Percentiles rank a stretch among this genome's conserved stretches.
Evolutionary conservation across 2,113 vertebrate species (phyloP).

Genomic region (Marcusenius ussheri): DNA sequence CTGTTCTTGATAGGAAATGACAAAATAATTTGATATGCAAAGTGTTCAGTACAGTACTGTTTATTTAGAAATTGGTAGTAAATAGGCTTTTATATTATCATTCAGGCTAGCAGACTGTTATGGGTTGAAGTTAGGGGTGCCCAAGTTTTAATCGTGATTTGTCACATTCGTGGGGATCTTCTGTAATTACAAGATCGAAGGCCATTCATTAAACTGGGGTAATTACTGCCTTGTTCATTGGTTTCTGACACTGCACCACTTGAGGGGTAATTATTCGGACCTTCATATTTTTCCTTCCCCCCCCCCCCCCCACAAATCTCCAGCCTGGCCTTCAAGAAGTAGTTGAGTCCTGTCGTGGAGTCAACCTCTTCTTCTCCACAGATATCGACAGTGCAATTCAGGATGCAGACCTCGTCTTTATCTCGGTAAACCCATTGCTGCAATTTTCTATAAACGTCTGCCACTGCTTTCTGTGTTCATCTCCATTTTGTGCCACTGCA

Average conservation of each 20-base stretch:
- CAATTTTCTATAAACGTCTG: background rate
- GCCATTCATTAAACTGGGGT: background rate
- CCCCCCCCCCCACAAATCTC: background rate
- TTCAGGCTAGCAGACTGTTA: background rate
- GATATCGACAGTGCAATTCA: conserved; percentile 89
- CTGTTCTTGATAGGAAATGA: background rate
- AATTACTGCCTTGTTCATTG: background rate
- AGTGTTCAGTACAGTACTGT: background rate
- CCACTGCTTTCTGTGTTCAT: background rate
- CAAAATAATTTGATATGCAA: background rate
- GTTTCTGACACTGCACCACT: background rate
- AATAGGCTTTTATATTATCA: background rate
- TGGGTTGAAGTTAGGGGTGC: background rate
- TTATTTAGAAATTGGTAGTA: background rate
- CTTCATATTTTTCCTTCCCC: background rate
- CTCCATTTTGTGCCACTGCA: background rate
- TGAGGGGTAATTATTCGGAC: background rate
- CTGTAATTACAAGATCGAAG: background rate
- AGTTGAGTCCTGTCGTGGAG: conserved; percentile 88
- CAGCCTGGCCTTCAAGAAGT: conserved; percentile 95
- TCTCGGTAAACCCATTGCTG: conserved; percentile 76
- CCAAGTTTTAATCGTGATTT: background rate
- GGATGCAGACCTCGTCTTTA: conserved; percentile 95
- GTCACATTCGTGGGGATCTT: background rate
- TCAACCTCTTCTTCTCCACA: conserved; percentile 92